Evolutionary conservation across 2,797 vertebrate species (phyloP), one percentile per base, ranked within the genome.

Genomic region (Sylvia borin): DNA sequence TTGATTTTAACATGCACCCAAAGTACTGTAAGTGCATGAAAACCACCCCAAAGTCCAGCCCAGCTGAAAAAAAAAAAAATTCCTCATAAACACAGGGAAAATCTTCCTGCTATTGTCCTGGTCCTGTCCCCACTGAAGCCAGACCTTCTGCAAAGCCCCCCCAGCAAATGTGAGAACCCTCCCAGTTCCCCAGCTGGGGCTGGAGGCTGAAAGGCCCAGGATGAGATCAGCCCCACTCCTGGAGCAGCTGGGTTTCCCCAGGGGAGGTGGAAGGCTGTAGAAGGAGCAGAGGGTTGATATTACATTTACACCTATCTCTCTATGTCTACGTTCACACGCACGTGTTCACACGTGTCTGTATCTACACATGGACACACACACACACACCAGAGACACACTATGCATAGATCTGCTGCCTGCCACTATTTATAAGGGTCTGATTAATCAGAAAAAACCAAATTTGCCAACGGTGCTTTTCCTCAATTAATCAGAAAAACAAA

Each of bases 221-320:
- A 16, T 25, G 55, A 55, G 67, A 11, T 48, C 55, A 73, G 36
- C 58, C 22, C 2, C 32, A 42, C 7, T 17, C 87, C 80, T 71
- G 86, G 71, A 53, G 34, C 60, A 80, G 76, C 24, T 3, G 45
- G 10, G 20, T 47, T 76, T 82, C 57, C 42, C 65, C 61, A 31
- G 66, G 47, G 71, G 18, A 86, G 29, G 36, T 43, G 84, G 58
- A 51, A 88, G 77, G 77, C 92, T 83, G 42, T 40, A 8, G 68
- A 76, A 78, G 71, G 54, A 72, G 64, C 72, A 32, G 57, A 36
- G 67, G 93, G 77, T 48, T 88, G 96, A 94, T 86, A 95, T 79
- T 53, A 78, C 43, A 4, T 84, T 68, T 76, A 47, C 67, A 60
- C 45, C 8, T 34, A 27, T 29, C 32, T 73, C 17, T 58, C 85